Evolutionary conservation across 35 echinoderm and acorn worm genomes (phyloP), one percentile per base, ranked within the genome.

Genomic region (Acanthaster planci): DNA sequence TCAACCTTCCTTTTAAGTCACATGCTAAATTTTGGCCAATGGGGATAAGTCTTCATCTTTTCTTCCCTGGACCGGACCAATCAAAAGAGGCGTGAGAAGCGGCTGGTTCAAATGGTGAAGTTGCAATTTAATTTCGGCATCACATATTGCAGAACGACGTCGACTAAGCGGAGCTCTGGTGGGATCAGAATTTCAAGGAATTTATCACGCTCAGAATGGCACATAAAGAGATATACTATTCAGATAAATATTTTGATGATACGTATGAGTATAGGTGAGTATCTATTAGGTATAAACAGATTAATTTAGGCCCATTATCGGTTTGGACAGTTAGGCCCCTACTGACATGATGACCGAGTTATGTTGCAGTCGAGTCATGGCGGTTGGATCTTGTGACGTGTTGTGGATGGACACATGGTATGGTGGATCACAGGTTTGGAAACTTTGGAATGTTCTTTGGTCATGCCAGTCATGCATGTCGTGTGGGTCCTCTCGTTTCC

Each of bases 191-290:
- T 72, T 16, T 9, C 64, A 10, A 72, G 26, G 23, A 23, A 12
- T 10, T 67, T 67, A 23, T 9, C 34, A 31, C 10, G 1, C 8
- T 29, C 1, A 72, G 23, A 27, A 84, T 90, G 88, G 40, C 55
- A 52, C 7, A 34, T 27, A 90, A 90, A 67, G 83, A 90, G 19
- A 94, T 94, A 44, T 94, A 90, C 54, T 94, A 94, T 54, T 94
- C 92, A 40, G 92, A 94, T 38, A 94, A 94, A 83, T 94, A 94
- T 51, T 90, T 80, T 36, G 92, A 90, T 80, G 92, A 90, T 7
- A 82, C 78, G 22, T 90, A 59, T 68, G 92, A 94, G 78, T 94
- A 94, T 78, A 94, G 92, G 92, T 94, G 72, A 77, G 92, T 82
- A 72, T 26, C 14, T 72, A 31, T 7, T 21, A 35, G 15, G 4